phyloP scores from a whole-genome alignment of 2,797 vertebrate species.

The Huso huso region DNA sequence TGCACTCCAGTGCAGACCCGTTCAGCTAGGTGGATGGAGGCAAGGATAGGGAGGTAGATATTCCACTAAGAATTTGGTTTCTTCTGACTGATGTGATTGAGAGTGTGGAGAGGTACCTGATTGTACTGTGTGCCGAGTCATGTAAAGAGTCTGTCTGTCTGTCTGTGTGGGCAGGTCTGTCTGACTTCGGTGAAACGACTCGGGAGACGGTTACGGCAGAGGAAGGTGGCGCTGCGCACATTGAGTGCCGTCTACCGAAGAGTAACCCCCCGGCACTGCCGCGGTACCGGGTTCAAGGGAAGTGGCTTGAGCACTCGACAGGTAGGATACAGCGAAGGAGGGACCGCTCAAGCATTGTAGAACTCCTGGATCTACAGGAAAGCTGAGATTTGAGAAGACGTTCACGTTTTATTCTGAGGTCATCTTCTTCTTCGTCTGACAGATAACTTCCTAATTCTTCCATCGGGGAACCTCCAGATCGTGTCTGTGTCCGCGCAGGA shows the following conservation, averaged over 20 bases:
- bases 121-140: no score
- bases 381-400: neutral
- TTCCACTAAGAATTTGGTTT: no score
- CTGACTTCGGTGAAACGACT: conserved; percentile 55
- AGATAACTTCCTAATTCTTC: conserved; percentile 87
- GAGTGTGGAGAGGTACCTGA: no score
- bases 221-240: conserved; percentile 65
- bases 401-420: neutral
- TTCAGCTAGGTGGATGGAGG: no score
- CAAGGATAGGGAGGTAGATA: no score
- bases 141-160: neutral
- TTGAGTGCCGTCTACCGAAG: conserved; percentile 70
- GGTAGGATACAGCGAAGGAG: conserved; percentile 48
- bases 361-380: neutral
- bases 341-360: neutral
- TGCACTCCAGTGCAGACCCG: no score
- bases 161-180: conserved; percentile 57
- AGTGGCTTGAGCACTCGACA: conserved; percentile 74
- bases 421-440: conserved; percentile 20
- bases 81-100: no score
- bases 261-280: conserved; percentile 77
- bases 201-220: conserved; percentile 55
- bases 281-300: conserved; percentile 69
- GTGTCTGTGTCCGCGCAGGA: conserved; percentile 70
- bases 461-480: conserved; percentile 91